Evolutionary conservation across 2,797 vertebrate species (phyloP), one percentile per base, ranked within the genome.

Genomic region (Alectoris magna): DNA sequence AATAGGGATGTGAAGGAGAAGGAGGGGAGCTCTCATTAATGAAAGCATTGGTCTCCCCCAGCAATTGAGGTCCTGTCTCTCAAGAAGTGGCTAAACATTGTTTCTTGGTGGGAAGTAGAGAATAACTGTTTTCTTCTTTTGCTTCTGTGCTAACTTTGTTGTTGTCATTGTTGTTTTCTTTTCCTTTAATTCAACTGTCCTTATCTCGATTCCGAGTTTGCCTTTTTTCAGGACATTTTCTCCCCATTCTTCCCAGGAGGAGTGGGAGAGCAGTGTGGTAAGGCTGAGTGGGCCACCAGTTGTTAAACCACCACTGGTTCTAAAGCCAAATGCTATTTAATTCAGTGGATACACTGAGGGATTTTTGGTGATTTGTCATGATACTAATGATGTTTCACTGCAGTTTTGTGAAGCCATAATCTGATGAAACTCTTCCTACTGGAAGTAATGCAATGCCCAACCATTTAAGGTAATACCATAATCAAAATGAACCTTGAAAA

Each of bases 321-420:
- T 74, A 67, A 92, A 92, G 23, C 9, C 10, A 55, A 85, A 69
- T 63, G 10, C 14, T 59, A 81, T 34, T 90, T 75, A 88, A 78
- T 73, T 90, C 77, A 85, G 26, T 56, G 29, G 14, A 7, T 59
- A 73, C 34, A 72, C 12, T 48, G 17, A 75, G 5, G 56, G 59
- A 70, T 63, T 43, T 88, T 91, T 68, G 29, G 44, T 66, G 82
- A 85, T 89, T 83, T 81, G 21, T 86, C 63, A 70, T 13, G 43
- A 78, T 29, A 86, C 60, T 0, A 0, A 84, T 53, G 43, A 39
- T 78, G 56, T 18, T 88, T 81, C 23, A 31, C 31, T 75, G 38
- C 46, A 86, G 66, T 63, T 88, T 88, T 91, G 24, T 79, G 19
- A 90, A 84, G 46, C 72, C 67, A 81, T 48, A 91, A 85, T 85